A percentile compares a stretch with the other conserved stretches of the same genome.
Conservation (phyloP, 1,140 invertebrate genomes). For the Nasonia vitripennis region DNA sequence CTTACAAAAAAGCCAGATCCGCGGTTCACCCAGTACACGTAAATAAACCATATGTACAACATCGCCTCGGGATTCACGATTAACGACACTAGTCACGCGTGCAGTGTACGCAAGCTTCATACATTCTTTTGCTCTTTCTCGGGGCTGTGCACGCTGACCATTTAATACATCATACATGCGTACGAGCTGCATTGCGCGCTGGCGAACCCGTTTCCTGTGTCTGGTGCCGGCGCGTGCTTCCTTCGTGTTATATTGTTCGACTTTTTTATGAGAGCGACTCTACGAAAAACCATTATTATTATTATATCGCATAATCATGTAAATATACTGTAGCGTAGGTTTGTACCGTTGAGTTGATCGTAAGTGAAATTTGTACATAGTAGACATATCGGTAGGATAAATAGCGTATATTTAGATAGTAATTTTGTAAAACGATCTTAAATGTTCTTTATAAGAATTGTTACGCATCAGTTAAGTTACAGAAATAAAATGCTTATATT, state of each 20-base stretch:
- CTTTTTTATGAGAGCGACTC: background rate
- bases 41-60: background rate
- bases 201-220: background rate
- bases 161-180: background rate
- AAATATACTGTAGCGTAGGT: background rate
- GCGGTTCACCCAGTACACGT: background rate
- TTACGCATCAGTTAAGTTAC: background rate
- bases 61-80: conserved; percentile 11
- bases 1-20: too few species aligned
- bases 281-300: background rate
- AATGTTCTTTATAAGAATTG: background rate
- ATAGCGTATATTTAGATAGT: background rate
- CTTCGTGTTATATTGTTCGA: background rate
- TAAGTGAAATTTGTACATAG: background rate
- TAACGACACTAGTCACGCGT: conserved; percentile 47
- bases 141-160: background rate
- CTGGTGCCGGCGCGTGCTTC: background rate
- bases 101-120: background rate
- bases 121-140: background rate
- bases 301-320: background rate
- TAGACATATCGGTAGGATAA: background rate
- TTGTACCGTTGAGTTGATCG: background rate
- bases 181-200: background rate
- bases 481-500: background rate
- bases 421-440: background rate